Evolutionary conservation across 30 jellyfish, hydroid and myxozoan genomes (phyloP).

Genomic region (Hydractinia symbiolongicarpus): DNA sequence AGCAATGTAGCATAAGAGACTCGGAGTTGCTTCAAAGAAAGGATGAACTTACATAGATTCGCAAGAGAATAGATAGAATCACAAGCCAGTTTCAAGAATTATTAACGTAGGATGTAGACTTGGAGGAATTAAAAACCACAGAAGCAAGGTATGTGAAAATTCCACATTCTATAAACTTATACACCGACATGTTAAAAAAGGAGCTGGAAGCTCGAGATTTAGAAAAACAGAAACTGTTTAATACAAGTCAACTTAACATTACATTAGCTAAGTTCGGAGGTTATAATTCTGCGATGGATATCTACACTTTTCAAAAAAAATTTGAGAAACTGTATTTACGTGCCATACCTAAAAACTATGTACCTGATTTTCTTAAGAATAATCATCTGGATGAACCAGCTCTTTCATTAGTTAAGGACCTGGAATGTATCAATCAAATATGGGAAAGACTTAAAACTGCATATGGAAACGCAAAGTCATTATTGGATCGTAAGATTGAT

Average conservation of each 20-base stretch:
- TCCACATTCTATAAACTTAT: not conserved
- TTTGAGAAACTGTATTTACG: constrained; percentile 1
- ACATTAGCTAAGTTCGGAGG: not conserved
- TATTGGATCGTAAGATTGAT: too few relatives aligned
- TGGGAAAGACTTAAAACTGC: too few relatives aligned
- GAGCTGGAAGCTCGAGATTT: not conserved
- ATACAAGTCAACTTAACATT: not conserved
- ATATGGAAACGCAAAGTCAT: too few relatives aligned
- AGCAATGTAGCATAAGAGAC: not conserved
- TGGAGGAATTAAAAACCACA: not conserved
- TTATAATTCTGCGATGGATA: constrained; percentile 2
- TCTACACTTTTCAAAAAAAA: not conserved
- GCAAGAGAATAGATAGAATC: constrained; percentile 1
- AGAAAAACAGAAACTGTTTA: not conserved
- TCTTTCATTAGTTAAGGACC: too few relatives aligned
- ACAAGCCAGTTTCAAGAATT: constrained; percentile 2
- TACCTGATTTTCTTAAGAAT: too few relatives aligned
- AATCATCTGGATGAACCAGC: too few relatives aligned
- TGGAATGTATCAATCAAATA: too few relatives aligned
- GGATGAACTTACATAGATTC: not conserved
- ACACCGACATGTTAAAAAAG: not conserved
- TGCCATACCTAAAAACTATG: not conserved
- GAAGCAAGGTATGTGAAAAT: not conserved
- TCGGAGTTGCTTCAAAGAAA: not conserved
- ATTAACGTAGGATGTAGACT: not conserved